phyloP scores from a whole-genome alignment of 2,888 invertebrate genomes.

The Aphidoletes aphidimyza region DNA sequence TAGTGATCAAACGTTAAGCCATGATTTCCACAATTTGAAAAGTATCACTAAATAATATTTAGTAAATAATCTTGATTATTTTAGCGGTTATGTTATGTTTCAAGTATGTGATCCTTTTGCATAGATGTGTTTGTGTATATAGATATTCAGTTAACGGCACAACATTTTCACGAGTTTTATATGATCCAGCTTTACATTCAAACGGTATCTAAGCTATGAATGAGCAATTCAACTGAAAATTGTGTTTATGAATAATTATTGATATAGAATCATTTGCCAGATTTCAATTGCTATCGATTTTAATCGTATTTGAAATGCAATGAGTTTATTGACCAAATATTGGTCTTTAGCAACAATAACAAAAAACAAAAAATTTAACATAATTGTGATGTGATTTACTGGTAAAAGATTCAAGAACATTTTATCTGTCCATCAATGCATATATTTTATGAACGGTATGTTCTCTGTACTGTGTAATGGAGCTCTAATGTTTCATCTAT shows the following conservation, averaged over 20 bases:
- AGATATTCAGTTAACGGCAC: not conserved
- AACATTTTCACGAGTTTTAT: not conserved
- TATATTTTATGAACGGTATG: not conserved
- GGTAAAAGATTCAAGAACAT: not conserved
- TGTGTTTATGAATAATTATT: too few relatives aligned
- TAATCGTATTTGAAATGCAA: too few relatives aligned
- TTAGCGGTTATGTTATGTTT: not conserved
- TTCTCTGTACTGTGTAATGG: not conserved
- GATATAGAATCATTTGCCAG: too few relatives aligned
- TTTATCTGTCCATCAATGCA: not conserved
- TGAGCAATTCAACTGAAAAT: not conserved
- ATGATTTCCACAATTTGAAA: too few relatives aligned
- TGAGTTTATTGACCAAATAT: not conserved
- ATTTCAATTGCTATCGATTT: too few relatives aligned
- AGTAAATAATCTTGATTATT: not conserved
- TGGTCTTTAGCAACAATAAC: not conserved
- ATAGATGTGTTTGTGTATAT: not conserved
- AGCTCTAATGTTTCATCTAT: not conserved
- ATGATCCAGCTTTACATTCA: not conserved
- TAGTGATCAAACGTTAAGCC: too few relatives aligned
- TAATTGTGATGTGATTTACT: too few relatives aligned
- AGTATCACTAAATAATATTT: not conserved
- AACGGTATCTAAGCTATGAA: not conserved
- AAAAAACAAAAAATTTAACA: not conserved
- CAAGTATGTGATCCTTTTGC: not conserved